Conservation (phyloP, 2,113 vertebrate species). For the Sylvilagus bachmani region DNA sequence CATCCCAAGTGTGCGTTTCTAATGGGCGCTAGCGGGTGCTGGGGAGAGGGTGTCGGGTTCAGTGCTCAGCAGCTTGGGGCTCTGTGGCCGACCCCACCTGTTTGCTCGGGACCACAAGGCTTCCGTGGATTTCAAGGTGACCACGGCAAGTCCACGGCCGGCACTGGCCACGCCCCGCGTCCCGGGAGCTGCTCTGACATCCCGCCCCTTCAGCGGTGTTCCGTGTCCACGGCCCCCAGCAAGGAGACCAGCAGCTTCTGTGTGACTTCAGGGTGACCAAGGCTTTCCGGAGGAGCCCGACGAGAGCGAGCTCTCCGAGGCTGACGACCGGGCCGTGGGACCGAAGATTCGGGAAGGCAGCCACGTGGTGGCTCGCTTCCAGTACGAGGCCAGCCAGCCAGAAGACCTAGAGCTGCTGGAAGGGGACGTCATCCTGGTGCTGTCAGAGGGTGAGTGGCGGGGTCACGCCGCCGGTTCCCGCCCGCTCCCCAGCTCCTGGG, state of each 20-base stretch:
- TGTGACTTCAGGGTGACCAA: constrained; percentile 83
- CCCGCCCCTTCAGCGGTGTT: background rate
- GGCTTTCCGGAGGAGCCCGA: constrained; percentile 66
- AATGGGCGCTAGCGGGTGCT: too few relatives aligned
- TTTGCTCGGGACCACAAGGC: too few relatives aligned
- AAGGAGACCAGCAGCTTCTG: constrained; percentile 2
- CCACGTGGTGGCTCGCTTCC: constrained; percentile 91
- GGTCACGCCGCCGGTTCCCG: too few relatives aligned
- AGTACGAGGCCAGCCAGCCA: constrained; percentile 91
- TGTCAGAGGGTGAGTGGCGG: constrained; percentile 89
- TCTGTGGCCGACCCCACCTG: too few relatives aligned
- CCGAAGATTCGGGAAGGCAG: background rate
- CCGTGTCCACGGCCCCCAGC: background rate
- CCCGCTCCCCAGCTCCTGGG: too few relatives aligned
- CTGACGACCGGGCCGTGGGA: accelerated
- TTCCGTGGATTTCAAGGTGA: too few relatives aligned
- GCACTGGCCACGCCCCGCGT: background rate
- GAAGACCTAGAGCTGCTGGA: constrained; percentile 94
- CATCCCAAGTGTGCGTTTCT: too few relatives aligned
- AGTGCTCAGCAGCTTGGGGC: too few relatives aligned
- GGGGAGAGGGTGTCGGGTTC: too few relatives aligned
- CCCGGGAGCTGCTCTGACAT: background rate
- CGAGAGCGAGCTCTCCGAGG: constrained; percentile 50
- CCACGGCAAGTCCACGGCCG: background rate
- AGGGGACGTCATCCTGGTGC: constrained; percentile 93